Evolutionary conservation across 2,113 vertebrate genomes (phyloP).

Genomic region (Phaetusa simplex): DNA sequence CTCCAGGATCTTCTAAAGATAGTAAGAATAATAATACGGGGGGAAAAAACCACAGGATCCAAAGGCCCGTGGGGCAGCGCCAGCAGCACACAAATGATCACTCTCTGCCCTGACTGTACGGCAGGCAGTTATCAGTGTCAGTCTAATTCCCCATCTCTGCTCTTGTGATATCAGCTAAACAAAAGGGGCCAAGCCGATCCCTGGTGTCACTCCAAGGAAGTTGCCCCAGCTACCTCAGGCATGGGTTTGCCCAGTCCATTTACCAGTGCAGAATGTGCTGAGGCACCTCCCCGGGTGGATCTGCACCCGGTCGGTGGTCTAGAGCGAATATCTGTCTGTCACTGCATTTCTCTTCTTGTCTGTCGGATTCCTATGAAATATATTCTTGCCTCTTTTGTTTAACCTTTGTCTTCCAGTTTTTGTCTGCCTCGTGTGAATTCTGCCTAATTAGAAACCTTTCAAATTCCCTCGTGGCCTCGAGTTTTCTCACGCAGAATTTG

Average conservation of each 20-base stretch:
- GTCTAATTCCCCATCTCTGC: neutral
- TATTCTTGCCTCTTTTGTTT: conserved; percentile 30
- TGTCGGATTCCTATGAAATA: conserved; percentile 7
- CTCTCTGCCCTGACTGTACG: neutral
- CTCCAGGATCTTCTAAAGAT: neutral
- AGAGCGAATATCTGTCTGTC: neutral
- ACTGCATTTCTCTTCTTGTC: neutral
- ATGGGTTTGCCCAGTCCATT: neutral
- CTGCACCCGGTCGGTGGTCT: neutral
- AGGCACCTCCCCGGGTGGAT: neutral
- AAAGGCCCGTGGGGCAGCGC: neutral
- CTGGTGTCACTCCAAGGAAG: neutral
- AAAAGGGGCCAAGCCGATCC: neutral
- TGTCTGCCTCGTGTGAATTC: conserved; percentile 52
- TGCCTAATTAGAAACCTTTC: conserved; percentile 63
- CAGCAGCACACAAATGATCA: neutral
- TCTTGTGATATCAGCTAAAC: neutral
- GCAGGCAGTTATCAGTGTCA: conserved; percentile 1
- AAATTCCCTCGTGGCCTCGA: conserved; percentile 38
- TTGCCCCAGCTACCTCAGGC: neutral
- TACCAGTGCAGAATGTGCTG: neutral
- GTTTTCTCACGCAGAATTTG: conserved; percentile 62
- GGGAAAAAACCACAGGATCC: neutral
- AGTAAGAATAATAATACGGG: neutral
- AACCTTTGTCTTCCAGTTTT: conserved; percentile 57